A percentile compares a stretch with the other conserved stretches of the same genome.
Conservation (phyloP, 2,888 invertebrate genomes). For the Ganaspis brasiliensis region DNA sequence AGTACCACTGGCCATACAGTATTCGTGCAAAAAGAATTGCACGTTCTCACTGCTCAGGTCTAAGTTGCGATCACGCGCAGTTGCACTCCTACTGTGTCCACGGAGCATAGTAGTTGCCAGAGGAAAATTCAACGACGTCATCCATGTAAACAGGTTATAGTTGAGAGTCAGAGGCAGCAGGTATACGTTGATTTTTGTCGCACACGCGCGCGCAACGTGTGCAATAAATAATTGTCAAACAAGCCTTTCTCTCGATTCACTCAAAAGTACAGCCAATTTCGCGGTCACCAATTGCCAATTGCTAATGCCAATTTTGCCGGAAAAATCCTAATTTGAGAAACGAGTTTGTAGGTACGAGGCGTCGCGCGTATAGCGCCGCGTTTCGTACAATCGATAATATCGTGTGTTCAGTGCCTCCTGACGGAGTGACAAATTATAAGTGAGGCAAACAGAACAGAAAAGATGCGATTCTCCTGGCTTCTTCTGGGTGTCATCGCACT, state of each 20-base stretch:
- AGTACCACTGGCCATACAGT: neutral
- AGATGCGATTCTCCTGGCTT: conserved; percentile 81
- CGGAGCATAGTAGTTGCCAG: conserved; percentile 22
- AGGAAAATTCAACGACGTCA: conserved; percentile 34
- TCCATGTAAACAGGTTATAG: conserved; percentile 39
- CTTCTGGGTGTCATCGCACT: conserved; percentile 76
- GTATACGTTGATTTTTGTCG: conserved; percentile 23
- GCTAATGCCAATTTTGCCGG: conserved; percentile 2
- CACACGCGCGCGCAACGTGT: conserved; percentile 37
- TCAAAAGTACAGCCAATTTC: neutral
- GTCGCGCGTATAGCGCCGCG: conserved; percentile 43
- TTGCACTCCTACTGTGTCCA: conserved; percentile 26
- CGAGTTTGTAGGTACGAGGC: conserved; percentile 31
- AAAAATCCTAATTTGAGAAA: conserved; percentile 19
- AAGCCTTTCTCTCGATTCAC: neutral
- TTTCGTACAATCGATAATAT: conserved; percentile 42
- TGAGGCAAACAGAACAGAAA: conserved; percentile 45
- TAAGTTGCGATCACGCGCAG: conserved; percentile 35
- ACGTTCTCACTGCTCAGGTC: conserved; percentile 30
- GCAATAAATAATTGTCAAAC: neutral
- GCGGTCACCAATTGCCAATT: neutral
- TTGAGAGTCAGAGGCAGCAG: conserved; percentile 10
- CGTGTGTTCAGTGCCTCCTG: conserved; percentile 42
- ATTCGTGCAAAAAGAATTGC: neutral
- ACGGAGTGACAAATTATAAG: conserved; percentile 37